Percentiles rank a stretch among this genome's conserved stretches.
Evolutionary conservation across 1,140 invertebrate species (phyloP).

Genomic region (Penaeus vannamei): DNA sequence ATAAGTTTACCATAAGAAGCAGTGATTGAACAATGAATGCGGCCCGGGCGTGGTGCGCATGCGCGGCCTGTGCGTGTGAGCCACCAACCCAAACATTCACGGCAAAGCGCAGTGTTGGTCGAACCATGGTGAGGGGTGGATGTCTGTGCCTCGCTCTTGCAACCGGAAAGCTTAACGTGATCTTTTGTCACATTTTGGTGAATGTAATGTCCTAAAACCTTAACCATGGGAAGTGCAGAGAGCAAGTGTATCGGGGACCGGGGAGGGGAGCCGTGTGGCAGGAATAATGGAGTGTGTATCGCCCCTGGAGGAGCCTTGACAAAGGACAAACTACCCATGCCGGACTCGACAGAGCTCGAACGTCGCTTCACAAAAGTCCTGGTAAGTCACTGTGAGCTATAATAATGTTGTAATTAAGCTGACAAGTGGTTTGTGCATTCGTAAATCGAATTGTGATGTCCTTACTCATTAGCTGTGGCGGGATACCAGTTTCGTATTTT

Average conservation of each 20-base stretch:
- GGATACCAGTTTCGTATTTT: no score
- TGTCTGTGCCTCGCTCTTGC: background rate
- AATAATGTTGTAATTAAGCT: no score
- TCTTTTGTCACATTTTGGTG: slow-evolving; percentile 20
- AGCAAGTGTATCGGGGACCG: slow-evolving; percentile 60
- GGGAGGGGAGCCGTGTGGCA: slow-evolving; percentile 44
- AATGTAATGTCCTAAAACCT: slow-evolving; percentile 52
- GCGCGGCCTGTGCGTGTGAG: slow-evolving; percentile 46
- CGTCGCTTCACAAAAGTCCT: slow-evolving; percentile 94
- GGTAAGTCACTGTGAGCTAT: slow-evolving; percentile 77
- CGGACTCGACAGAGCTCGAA: slow-evolving; percentile 89
- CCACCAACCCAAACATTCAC: slow-evolving; percentile 53
- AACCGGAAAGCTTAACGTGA: background rate
- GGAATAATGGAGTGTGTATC: slow-evolving; percentile 57
- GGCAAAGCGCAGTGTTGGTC: background rate
- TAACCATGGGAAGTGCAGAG: slow-evolving; percentile 58
- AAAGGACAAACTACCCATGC: slow-evolving; percentile 80
- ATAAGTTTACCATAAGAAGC: background rate
- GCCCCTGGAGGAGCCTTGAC: slow-evolving; percentile 68
- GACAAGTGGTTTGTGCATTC: no score
- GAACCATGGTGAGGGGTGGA: slow-evolving; percentile 40
- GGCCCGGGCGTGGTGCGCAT: slow-evolving; percentile 18
- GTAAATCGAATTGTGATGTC: no score
- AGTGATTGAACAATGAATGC: background rate
- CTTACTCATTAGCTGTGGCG: no score